phyloP scores from a whole-genome alignment of 2,113 vertebrate genomes.

The Antigone vipio region DNA sequence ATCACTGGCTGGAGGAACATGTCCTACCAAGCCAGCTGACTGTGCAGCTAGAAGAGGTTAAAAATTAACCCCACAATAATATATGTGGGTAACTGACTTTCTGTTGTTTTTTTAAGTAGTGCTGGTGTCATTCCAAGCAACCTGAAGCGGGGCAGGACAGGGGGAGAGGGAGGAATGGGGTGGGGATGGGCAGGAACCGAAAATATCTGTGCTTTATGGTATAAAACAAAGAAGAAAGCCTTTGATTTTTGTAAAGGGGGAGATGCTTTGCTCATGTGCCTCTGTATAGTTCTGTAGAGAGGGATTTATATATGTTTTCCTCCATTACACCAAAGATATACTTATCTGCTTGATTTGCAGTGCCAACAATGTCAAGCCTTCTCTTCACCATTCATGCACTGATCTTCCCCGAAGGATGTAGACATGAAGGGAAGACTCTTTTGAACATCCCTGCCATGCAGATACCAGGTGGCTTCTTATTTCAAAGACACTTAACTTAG shows the following conservation, averaged over 20 bases:
- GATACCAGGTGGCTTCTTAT: not conserved
- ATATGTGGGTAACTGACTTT: not conserved
- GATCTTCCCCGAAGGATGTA: not conserved
- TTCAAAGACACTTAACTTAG: fast-evolving
- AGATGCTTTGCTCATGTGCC: not conserved
- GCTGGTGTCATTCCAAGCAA: fast-evolving
- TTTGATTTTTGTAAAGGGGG: not conserved
- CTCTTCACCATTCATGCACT: not conserved
- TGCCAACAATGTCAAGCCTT: not conserved
- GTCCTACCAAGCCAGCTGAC: not conserved
- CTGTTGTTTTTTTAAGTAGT: not conserved
- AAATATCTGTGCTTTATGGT: not conserved
- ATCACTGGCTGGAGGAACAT: not conserved
- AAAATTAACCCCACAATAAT: not conserved
- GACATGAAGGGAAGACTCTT: not conserved
- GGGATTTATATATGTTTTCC: not conserved
- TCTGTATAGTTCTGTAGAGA: not conserved
- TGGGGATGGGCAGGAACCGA: not conserved
- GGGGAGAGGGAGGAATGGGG: not conserved
- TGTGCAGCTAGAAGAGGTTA: not conserved
- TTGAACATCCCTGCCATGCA: not conserved
- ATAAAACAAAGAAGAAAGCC: not conserved
- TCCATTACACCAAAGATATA: not conserved
- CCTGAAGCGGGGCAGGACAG: not conserved
- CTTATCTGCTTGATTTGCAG: not conserved